Evolutionary conservation across 2,113 vertebrate species (phyloP), one percentile per base, ranked within the genome.

Genomic region (Gymnocephalus cernua): DNA sequence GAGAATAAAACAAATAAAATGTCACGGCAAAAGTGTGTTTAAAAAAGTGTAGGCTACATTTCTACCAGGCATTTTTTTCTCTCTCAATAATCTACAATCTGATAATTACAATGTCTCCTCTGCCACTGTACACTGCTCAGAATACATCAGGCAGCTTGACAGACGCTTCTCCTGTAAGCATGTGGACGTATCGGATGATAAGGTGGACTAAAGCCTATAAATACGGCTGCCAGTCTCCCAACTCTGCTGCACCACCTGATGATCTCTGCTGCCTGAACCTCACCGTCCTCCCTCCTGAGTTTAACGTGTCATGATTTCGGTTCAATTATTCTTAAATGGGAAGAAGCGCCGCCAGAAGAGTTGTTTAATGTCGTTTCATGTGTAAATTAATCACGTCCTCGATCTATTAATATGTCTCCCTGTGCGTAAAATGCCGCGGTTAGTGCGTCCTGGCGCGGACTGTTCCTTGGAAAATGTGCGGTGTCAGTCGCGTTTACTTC

Each of bases 401-500:
- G 6, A 41, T 35, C 68, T 58, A 51, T 61, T 29, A n/a, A 76
- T 3, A 51, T 79, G 86, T n/a, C n/a, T 66, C 11, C 79, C 23
- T 45, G 92, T 78, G 93, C 91, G 86, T 90, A 93, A 93, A 93
- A 94, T 86, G 90, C 87, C 64, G 78, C 73, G 80, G 88, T 66
- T 41, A 2, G 84, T 68, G 89, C 83, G 88, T 83, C 83, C 83
- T 86, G 87, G 84, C 85, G 86, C 88, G 72, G 80, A 64, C 58
- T 67, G n/a, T 44, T 77, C 79, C 23, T 47, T 50, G 86, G 86
- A 50, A 41, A 78, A 65, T 77, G 78, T 54, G 77, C 47, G 54
- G 23, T 44, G 84, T 82, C 89, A 61, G 89, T 89, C 87, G 92
- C 62, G 80, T 83, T 89, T 71, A 80, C 79, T 74, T 92, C 85